A percentile compares a stretch with the other conserved stretches of the same genome.
Conservation (phyloP, 2,797 vertebrate genomes). For the Okamejei kenojei region DNA sequence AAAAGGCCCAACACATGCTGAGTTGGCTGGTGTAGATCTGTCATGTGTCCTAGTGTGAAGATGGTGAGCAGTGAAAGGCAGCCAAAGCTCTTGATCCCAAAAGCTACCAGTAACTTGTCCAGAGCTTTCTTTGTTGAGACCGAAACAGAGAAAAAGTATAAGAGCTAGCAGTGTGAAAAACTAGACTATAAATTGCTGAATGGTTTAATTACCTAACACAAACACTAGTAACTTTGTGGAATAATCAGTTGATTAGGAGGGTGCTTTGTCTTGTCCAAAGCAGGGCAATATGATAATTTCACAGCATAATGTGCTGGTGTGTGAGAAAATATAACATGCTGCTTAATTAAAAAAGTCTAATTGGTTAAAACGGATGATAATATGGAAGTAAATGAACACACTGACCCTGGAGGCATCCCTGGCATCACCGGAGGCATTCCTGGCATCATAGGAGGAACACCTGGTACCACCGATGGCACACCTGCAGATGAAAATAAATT, state of each 20-base stretch:
- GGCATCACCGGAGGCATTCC: constrained; percentile 93
- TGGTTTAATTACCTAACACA: background rate
- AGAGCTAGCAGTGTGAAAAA: no score
- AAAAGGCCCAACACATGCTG: background rate
- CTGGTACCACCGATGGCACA: constrained; percentile 92
- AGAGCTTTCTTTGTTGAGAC: background rate
- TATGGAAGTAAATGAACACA: constrained; percentile 21
- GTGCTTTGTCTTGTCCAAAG: background rate
- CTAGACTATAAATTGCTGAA: background rate
- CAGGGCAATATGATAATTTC: background rate
- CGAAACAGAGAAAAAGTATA: background rate
- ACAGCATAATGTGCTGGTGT: background rate
- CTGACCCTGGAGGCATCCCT: constrained; percentile 92
- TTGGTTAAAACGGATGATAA: constrained; percentile 20
- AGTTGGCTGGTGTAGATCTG: background rate
- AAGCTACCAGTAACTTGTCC: background rate
- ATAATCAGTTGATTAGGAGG: background rate
- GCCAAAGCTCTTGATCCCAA: background rate
- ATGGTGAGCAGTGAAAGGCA: background rate
- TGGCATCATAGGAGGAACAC: constrained; percentile 91
- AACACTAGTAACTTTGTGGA: background rate
- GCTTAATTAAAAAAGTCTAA: background rate
- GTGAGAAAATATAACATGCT: background rate
- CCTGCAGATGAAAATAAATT: constrained; percentile 57
- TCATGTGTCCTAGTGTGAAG: background rate